A percentile compares a stretch with the other conserved stretches of the same genome.
Evolutionary conservation across 2,113 vertebrate genomes (phyloP).

Genomic region (Cettia cetti): DNA sequence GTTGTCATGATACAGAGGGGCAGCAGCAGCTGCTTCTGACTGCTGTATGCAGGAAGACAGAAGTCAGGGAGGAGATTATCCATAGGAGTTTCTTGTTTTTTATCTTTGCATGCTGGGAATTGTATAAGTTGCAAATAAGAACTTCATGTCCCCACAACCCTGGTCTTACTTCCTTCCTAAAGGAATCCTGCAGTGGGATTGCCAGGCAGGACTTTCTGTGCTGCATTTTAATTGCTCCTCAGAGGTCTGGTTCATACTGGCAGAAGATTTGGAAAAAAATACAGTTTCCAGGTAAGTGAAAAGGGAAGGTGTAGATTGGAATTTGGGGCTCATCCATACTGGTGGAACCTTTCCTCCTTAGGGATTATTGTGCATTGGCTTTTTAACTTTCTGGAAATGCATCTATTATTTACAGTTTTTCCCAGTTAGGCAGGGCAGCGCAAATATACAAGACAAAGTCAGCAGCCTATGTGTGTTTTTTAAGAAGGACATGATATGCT

Average conservation of each 20-base stretch:
- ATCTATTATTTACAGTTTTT: not conserved
- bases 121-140: not conserved
- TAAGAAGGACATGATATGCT: not conserved
- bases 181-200: not conserved
- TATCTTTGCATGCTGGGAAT: not conserved
- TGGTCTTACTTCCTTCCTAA: not conserved
- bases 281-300: not conserved
- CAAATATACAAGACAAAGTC: not conserved
- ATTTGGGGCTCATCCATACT: not conserved
- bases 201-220: not conserved
- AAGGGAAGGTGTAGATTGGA: not conserved
- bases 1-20: not conserved
- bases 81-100: not conserved
- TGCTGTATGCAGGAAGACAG: not conserved
- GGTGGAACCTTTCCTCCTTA: not conserved
- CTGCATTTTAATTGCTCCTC: not conserved
- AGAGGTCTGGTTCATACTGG: not conserved
- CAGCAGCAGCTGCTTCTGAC: not conserved
- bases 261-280: not conserved
- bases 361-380: accelerated
- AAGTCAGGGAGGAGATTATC: not conserved
- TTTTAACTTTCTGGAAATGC: not conserved
- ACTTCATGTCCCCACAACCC: not conserved
- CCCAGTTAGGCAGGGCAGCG: not conserved
- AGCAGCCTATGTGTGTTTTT: not conserved